These are phyloP conservation scores for Phoeniculus purpureus DNA, from an alignment of 2,797 vertebrate genomes.

Conservation along the genomic window DNA sequence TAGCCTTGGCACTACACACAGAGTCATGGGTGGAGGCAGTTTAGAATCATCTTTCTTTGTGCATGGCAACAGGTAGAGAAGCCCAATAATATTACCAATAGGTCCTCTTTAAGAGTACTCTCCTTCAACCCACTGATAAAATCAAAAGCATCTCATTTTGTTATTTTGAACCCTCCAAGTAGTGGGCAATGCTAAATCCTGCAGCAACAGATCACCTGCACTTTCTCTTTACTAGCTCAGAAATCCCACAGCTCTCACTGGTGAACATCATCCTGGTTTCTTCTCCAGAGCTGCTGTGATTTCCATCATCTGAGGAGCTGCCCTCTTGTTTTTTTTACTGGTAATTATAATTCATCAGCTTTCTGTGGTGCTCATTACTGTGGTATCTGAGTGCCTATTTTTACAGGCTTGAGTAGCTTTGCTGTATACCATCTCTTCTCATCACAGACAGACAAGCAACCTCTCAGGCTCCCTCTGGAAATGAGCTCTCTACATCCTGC, in stretches of 20 bases:
- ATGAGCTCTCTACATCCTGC: neutral
- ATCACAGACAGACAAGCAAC: neutral
- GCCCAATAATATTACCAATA: neutral
- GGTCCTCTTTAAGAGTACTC: neutral
- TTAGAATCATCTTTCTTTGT: neutral
- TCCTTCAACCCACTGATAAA: neutral
- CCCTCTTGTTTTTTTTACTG: neutral
- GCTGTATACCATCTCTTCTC: neutral
- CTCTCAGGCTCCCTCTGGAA: slow-evolving; percentile 10
- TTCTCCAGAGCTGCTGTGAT: neutral
- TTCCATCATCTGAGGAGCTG: slow-evolving; percentile 28
- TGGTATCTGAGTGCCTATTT: slow-evolving; percentile 15
- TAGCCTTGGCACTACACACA: neutral
- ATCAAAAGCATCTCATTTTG: neutral
- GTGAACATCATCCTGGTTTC: neutral
- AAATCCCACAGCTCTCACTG: neutral
- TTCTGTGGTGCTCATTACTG: slow-evolving; percentile 37
- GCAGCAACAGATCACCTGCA: neutral
- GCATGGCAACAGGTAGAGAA: neutral
- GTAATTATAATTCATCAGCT: slow-evolving; percentile 53
- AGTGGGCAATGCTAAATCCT: neutral
- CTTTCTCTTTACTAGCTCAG: neutral
- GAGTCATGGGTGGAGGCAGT: neutral
- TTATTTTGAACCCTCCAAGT: neutral
- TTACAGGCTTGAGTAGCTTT: slow-evolving; percentile 16